Evolutionary conservation across 2,888 invertebrate species (phyloP), one percentile per base, ranked within the genome.

Genomic region (Acronicta psi): DNA sequence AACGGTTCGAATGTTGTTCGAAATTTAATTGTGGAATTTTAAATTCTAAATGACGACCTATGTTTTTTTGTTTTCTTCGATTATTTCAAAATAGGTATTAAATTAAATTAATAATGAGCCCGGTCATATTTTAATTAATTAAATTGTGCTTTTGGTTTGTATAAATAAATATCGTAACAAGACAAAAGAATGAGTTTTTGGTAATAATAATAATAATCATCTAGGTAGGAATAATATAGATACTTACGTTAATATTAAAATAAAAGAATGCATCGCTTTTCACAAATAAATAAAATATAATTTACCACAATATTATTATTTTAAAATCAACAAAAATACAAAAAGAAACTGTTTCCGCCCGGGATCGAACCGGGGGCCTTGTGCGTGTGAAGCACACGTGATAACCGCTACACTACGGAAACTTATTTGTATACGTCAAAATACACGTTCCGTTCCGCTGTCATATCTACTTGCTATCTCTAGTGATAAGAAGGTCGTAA

Each of bases 321-420:
- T 11, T 13, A n/a, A n/a, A n/a, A 18, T 20, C 13, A 13, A 40
- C 10, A 20, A 38, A 20, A 38, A 70, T 20, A 23, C 45, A 66
- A 75, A 73, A 63, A 58, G 38, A 0, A 18, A 46, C 40, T 95
- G 95, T 95, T 95, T 95, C 95, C 95, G 95, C 95, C 95, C 95
- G 95, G 95, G 95, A 95, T 95, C 95, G 95, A 95, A 95, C 95
- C 95, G 95, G 95, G 95, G 95, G 90, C 95, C 95, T 95, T 95
- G 96, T 96, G 96, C 96, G 96, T 96, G 96, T 96, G 96, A 96
- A 96, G 96, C 96, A 96, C 96, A 96, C 96, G 96, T 96, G 96
- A 96, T 96, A 96, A 96, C 96, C 96, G 95, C 96, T 96, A 96
- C 96, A 96, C 96, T 96, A 96, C 96, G 95, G 95, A 95, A 95